Base-by-base conservation (phyloP, 2,797 vertebrate species). In the Orientallactaga sibirica region DNA sequence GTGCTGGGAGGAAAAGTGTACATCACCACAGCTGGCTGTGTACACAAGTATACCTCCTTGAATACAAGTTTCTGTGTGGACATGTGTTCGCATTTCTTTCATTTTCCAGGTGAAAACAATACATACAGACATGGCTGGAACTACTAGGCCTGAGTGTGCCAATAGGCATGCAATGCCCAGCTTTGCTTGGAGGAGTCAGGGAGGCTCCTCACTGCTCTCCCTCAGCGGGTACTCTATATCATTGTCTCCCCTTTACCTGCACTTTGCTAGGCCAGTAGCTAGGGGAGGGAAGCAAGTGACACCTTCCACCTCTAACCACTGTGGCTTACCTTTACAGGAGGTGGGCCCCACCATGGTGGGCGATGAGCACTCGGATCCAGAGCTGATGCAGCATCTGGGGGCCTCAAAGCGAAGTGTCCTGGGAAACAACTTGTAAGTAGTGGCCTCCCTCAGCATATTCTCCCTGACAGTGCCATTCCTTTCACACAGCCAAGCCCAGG, bases 371-470 rank as follows among this genome's bases (percentile, higher is more conserved):
- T 99, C 99, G 0, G 99, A 99, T 96, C 98, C 98, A 66, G 95
- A 86, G 81, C 96, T 99, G 95, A 99, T 99, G 99, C 98, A 93
- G 93, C 99, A 99, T 97, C 97, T 99, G 93, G 99, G 99, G 94
- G 99, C 99, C 90, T 98, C 94, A 7, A 99, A 99, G 98, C 99
- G 98, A 92, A 99, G 96, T 27, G 95, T 98, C 94, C 98, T 99
- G 97, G 99, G 99, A 37, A 99, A 99, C 98, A 99, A 99, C 97
- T 99, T 99, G 99, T 99, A 98, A 99, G 99, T 99, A 95, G 24
- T 22, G 37, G 43, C 66, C 18, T 75, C 75, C 27, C 18, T 77
- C 37, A 16, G 29, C 24, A 8, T 27, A 87, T 81, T 75, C 80
- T 82, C 33, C 70, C 81, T 8, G 9, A 20, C 64, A 33, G 58